Percentiles rank a stretch among this genome's conserved stretches.
Conservation (phyloP, 2,888 invertebrate genomes). For the Mimas tiliae region DNA sequence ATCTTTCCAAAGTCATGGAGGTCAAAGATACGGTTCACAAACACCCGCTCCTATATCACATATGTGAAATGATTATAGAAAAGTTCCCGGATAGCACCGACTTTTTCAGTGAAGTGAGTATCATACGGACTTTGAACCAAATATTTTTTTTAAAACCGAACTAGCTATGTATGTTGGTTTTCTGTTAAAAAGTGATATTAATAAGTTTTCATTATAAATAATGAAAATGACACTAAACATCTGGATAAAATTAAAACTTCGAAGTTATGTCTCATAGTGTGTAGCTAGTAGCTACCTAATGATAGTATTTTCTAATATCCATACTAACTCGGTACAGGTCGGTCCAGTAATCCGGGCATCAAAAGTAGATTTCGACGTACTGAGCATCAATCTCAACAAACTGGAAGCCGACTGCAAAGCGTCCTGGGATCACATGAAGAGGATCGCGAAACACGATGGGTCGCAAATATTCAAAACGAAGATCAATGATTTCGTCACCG, state of each 20-base stretch:
- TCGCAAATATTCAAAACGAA: conserved; percentile 94
- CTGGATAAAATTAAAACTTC: neutral
- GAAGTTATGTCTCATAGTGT: neutral
- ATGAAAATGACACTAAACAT: neutral
- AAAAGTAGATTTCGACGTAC: conserved; percentile 97
- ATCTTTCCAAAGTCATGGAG: conserved; percentile 98
- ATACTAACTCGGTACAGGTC: conserved; percentile 81
- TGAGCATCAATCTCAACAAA: conserved; percentile 92
- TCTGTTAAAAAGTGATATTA: neutral
- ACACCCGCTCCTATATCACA: conserved; percentile 98
- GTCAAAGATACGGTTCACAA: conserved; percentile 99
- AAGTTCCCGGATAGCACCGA: conserved; percentile 98
- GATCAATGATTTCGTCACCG: conserved; percentile 97
- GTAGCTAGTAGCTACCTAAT: neutral
- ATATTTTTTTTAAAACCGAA: conserved; percentile 23
- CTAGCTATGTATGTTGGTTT: too few relatives aligned
- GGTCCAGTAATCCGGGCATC: conserved; percentile 95
- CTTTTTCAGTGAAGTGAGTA: conserved; percentile 96
- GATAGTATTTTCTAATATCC: neutral
- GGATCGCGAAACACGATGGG: conserved; percentile 97
- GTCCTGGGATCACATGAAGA: conserved; percentile 98
- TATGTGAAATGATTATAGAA: conserved; percentile 98
- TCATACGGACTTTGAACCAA: conserved; percentile 18
- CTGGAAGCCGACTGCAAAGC: conserved; percentile 98
- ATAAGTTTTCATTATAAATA: neutral